Percentiles rank a stretch among this genome's conserved stretches.
Evolutionary conservation across 2,113 vertebrate genomes (phyloP).

Genomic region (Tenrec ecaudatus): DNA sequence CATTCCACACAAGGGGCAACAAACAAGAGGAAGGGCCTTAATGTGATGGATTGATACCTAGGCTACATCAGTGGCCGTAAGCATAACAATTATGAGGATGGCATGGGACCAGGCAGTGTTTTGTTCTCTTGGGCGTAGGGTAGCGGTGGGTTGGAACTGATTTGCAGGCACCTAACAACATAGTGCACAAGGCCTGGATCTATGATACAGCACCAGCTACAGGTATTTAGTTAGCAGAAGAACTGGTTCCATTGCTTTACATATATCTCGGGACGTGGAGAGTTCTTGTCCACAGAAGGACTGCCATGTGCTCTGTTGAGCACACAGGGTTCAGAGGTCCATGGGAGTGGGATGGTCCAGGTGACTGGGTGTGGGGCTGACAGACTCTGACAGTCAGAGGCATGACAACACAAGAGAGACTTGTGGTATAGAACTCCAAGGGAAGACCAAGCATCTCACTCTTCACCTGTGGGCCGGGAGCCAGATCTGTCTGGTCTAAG

Average conservation of each 20-base stretch:
- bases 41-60: too few species aligned
- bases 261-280: neutral
- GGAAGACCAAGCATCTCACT: neutral
- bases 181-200: neutral
- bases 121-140: too few species aligned
- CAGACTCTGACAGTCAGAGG: too few species aligned
- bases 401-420: too few species aligned
- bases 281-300: neutral
- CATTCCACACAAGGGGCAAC: neutral
- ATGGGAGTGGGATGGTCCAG: neutral
- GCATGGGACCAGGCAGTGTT: too few species aligned
- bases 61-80: too few species aligned
- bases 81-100: too few species aligned
- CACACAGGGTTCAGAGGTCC: neutral
- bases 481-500: neutral
- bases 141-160: too few species aligned
- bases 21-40: too few species aligned
- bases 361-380: too few species aligned
- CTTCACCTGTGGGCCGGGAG: neutral
- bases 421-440: neutral
- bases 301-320: neutral
- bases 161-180: too few species aligned
- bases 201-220: neutral
- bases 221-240: neutral
- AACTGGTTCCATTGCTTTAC: neutral